Percentiles rank a stretch among this genome's conserved stretches.
Evolutionary conservation across 2,888 invertebrate genomes (phyloP).

Genomic region (Drosophila meridionalis): DNA sequence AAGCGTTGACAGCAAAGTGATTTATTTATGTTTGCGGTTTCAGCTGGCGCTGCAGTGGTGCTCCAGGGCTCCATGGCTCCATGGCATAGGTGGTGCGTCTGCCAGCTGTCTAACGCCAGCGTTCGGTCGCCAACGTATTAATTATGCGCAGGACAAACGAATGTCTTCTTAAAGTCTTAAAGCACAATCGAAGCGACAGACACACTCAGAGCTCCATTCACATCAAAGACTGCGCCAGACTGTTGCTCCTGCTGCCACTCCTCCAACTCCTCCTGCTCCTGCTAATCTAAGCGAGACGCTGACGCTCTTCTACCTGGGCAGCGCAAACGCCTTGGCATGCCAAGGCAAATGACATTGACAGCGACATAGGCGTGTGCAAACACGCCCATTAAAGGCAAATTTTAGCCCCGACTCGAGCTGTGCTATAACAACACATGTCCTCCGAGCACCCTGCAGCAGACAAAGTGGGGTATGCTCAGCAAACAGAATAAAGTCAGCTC

Average conservation of each 20-base stretch:
- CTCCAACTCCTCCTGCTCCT: neutral
- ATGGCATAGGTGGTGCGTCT: slow-evolving; percentile 31
- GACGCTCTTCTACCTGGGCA: neutral
- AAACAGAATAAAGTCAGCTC: neutral
- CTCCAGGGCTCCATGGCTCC: neutral
- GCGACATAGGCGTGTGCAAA: slow-evolving; percentile 21
- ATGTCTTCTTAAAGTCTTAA: slow-evolving; percentile 13
- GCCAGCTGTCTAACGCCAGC: slow-evolving; percentile 24
- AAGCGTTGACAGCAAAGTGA: slow-evolving; percentile 65
- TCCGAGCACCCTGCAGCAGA: neutral
- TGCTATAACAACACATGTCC: slow-evolving; percentile 41
- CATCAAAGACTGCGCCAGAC: slow-evolving; percentile 8
- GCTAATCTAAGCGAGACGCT: neutral
- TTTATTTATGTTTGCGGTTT: slow-evolving; percentile 70
- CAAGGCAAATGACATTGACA: slow-evolving; percentile 18
- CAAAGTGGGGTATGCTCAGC: neutral
- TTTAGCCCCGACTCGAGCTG: neutral
- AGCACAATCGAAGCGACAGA: slow-evolving; percentile 2
- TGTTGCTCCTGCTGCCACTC: neutral
- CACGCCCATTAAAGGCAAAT: slow-evolving; percentile 21
- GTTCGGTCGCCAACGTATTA: slow-evolving; percentile 47
- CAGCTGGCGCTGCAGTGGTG: slow-evolving; percentile 1
- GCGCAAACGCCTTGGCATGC: slow-evolving; percentile 1
- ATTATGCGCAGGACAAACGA: slow-evolving; percentile 38
- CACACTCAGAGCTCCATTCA: neutral